Conservation (phyloP, 2,797 vertebrate genomes). For the Urophycis tenuis region DNA sequence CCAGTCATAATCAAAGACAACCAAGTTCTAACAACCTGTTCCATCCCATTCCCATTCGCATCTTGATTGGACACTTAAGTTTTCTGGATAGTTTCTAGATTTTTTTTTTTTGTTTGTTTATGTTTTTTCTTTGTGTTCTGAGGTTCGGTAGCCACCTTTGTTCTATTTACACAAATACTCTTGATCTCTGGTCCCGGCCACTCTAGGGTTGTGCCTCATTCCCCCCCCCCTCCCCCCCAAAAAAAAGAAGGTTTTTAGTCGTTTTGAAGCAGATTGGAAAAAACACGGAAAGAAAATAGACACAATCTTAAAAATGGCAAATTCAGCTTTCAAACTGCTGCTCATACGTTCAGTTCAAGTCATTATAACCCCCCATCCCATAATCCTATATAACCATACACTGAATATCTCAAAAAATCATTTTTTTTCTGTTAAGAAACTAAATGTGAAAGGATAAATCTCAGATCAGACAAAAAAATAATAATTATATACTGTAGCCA, state of each 20-base stretch:
- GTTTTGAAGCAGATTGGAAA: constrained; percentile 78
- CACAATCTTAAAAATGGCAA: constrained; percentile 68
- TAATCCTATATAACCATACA: constrained; percentile 56
- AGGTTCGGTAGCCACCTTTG: neutral
- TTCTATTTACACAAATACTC: constrained; percentile 4
- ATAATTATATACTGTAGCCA: constrained; percentile 77
- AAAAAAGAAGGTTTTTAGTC: constrained; percentile 34
- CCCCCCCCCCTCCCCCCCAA: neutral
- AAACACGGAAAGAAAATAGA: constrained; percentile 71
- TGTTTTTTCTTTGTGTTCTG: neutral
- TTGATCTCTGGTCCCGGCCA: neutral
- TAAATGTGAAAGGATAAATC: constrained; percentile 78
- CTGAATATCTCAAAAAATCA: constrained; percentile 65
- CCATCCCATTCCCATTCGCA: neutral
- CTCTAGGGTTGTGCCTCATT: neutral
- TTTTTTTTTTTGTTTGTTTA: neutral
- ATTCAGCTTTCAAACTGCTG: constrained; percentile 83
- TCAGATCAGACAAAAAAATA: constrained; percentile 76
- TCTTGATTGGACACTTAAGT: neutral
- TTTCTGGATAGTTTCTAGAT: neutral
- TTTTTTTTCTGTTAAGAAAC: constrained; percentile 74
- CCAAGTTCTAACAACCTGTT: neutral
- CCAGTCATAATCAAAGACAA: constrained; percentile 18
- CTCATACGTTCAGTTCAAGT: constrained; percentile 82
- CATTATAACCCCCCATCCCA: constrained; percentile 70